Percentiles rank a stretch among this genome's conserved stretches.
Evolutionary conservation across 2,113 vertebrate species (phyloP).

Genomic region (Calyptommatus sinebrachiatus): DNA sequence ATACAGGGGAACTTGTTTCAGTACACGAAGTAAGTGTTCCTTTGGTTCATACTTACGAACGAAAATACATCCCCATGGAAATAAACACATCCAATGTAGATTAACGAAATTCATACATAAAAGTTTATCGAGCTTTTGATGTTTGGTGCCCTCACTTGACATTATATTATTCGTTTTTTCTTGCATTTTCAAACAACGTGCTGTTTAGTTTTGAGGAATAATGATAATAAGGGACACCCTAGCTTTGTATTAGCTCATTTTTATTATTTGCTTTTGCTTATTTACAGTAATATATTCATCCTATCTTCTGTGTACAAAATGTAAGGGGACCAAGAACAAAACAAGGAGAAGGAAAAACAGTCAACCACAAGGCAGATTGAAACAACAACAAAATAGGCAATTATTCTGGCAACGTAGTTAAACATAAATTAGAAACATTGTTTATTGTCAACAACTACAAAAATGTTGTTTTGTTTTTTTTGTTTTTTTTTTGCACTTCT

Average conservation of each 20-base stretch:
- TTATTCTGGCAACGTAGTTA: neutral
- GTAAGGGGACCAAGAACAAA: neutral
- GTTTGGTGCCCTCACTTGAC: neutral
- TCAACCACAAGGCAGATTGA: neutral
- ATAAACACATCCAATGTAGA: constrained; percentile 16
- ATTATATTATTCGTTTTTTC: neutral
- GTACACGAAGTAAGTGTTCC: neutral
- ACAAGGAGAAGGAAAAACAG: neutral
- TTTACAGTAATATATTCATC: neutral
- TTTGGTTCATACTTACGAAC: constrained; percentile 13
- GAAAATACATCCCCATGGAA: constrained; percentile 13
- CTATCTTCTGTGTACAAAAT: neutral
- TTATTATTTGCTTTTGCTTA: neutral
- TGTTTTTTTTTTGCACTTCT: too few species aligned
- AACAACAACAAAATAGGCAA: neutral
- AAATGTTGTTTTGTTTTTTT: too few species aligned
- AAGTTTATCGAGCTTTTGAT: neutral
- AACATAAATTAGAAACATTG: neutral
- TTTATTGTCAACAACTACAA: neutral
- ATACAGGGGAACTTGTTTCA: constrained; percentile 5
- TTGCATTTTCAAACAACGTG: neutral
- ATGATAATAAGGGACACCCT: neutral
- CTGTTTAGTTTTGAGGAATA: neutral
- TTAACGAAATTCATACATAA: constrained; percentile 20
- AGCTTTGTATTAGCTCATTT: neutral